These are phyloP conservation scores for Drosophila helvetica DNA, from an alignment of 2,888 invertebrate species.

Conservation along the genomic window DNA sequence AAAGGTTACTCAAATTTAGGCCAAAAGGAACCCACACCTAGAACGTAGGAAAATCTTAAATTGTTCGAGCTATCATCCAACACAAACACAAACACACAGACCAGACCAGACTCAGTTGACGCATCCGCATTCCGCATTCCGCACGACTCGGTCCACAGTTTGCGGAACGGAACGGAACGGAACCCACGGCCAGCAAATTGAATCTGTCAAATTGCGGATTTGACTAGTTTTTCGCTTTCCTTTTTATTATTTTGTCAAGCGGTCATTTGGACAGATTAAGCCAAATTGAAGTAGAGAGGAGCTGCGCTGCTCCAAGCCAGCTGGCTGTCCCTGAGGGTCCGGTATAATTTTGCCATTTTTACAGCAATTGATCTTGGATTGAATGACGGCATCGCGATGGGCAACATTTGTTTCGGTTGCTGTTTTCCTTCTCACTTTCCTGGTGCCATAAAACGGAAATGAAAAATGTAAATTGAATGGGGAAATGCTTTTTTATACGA, in stretches of 20 bases:
- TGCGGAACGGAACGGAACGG: conserved; percentile 18
- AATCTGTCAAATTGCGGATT: conserved; percentile 62
- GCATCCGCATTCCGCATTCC: conserved; percentile 28
- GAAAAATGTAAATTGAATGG: conserved; percentile 73
- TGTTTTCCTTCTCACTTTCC: conserved; percentile 9
- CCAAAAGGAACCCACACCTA: not conserved
- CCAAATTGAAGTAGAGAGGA: conserved; percentile 63
- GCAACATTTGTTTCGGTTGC: conserved; percentile 42
- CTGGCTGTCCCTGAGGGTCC: conserved; percentile 8
- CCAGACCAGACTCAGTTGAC: conserved; percentile 25
- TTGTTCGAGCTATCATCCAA: conserved; percentile 8
- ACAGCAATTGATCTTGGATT: conserved; percentile 77
- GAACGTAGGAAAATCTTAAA: not conserved
- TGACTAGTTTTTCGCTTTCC: conserved; percentile 27
- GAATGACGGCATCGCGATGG: conserved; percentile 56
- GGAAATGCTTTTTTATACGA: conserved; percentile 17
- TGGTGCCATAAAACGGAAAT: conserved; percentile 61
- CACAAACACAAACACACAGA: conserved; percentile 14
- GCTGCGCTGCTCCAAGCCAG: conserved; percentile 29
- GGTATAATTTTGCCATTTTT: conserved; percentile 77
- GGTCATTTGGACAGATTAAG: conserved; percentile 72
- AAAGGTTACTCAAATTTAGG: not conserved
- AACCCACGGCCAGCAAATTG: conserved; percentile 53
- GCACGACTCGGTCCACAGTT: conserved; percentile 33
- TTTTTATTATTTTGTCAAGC: conserved; percentile 25